Evolutionary conservation across 2,113 vertebrate genomes (phyloP), one percentile per base, ranked within the genome.

Genomic region (Gnathonemus longibarbis): DNA sequence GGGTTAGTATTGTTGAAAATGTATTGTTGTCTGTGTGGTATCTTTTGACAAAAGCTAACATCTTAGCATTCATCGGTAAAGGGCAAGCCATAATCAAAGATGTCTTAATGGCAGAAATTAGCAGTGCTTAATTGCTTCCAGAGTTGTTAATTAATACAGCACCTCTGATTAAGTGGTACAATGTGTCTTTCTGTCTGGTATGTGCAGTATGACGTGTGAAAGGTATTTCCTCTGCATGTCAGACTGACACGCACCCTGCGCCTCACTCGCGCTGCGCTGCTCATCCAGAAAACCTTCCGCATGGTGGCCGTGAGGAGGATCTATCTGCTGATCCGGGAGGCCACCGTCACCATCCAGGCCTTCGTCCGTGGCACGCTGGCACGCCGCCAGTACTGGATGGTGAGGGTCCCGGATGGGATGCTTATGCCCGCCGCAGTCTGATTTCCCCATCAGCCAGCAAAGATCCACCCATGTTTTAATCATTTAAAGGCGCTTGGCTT

Each of bases 301-400:
- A 96, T 96, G 96, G 74, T 94, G 89, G 62, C 91, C 84, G 94
- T 95, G 89, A 91, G 92, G 3, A 92, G 90, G 62, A 66, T 92
- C 24, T 96, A 94, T 92, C 91, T 94, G 35, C 66, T 87, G 62
- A 89, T 92, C 8, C 87, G 89, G 45, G 91, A 88, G 89, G 96
- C 96, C 90, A 89, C 92, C 0, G 0, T 95, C 94, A 96, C 95
- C 86, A 95, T 96, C 91, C 97, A 96, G 91, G 95, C 97, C 50
- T 97, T 94, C n/a, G 80, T 92, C 90, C 93, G 93, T 9, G 96
- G 95, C 48, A 92, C 85, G 1, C 91, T 94, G 90, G 94, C 93
- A 10, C 93, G 94, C 1, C 88, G 77, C 3, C 70, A 46, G n/a
- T 93, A 95, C 93, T 88, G 27, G 49, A 92, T 52, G 95, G 95